Evolutionary conservation across 2,888 invertebrate species (phyloP).

Genomic region (Axea sp.): DNA sequence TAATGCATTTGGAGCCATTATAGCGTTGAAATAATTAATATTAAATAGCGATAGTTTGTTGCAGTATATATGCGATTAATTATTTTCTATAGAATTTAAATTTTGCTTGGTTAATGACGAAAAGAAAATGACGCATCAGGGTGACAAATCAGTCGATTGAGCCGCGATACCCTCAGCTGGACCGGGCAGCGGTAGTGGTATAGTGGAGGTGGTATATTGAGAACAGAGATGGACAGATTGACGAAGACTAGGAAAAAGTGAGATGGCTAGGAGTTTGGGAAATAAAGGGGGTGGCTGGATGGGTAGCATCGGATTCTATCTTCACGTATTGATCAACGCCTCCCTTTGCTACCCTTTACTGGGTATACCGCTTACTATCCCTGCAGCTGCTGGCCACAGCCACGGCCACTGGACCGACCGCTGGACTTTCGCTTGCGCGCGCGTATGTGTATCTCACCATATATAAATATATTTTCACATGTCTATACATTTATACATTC

Average conservation of each 20-base stretch:
- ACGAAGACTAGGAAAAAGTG: constrained; percentile 34
- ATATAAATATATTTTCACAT: constrained; percentile 70
- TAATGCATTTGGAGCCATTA: too few species aligned
- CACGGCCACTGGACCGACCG: constrained; percentile 78
- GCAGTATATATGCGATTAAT: too few species aligned
- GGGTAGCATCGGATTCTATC: constrained; percentile 79
- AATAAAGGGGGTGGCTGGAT: constrained; percentile 70
- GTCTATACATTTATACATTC: constrained; percentile 32
- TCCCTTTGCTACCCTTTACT: constrained; percentile 77
- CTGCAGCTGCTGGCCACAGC: constrained; percentile 77
- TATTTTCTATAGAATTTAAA: too few species aligned
- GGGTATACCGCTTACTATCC: constrained; percentile 73
- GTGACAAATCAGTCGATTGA: constrained; percentile 78
- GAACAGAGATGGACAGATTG: constrained; percentile 55
- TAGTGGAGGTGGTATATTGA: constrained; percentile 65
- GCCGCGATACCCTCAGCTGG: constrained; percentile 72
- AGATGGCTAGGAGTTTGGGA: constrained; percentile 59
- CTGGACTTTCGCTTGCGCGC: constrained; percentile 71
- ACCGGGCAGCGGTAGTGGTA: constrained; percentile 70
- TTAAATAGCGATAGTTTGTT: constrained; percentile 7
- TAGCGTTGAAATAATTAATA: constrained; percentile 6
- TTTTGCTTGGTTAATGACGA: constrained; percentile 60
- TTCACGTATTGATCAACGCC: constrained; percentile 80
- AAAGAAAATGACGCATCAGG: constrained; percentile 76
- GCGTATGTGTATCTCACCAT: constrained; percentile 68